These are phyloP conservation scores for Megastigmus dorsalis DNA, from an alignment of 2,888 invertebrate genomes.

Conservation along the genomic window DNA sequence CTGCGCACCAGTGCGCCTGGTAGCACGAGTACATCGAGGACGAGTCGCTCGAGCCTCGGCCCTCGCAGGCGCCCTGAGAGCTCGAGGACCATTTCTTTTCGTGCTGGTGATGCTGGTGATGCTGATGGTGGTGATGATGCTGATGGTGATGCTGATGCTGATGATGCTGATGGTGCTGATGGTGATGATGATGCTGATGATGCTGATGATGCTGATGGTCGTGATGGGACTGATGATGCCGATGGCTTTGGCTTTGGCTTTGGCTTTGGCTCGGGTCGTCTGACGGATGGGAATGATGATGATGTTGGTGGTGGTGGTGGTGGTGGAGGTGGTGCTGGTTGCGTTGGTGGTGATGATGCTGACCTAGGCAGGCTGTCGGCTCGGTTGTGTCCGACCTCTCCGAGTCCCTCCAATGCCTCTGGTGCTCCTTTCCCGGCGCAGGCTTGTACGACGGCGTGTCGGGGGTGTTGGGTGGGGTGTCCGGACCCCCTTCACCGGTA, in stretches of 20 bases:
- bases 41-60: conserved; percentile 64
- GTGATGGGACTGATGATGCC: conserved; percentile 74
- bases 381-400: conserved; percentile 61
- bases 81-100: conserved; percentile 64
- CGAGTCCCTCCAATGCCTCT: conserved; percentile 69
- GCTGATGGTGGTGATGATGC: conserved; percentile 75
- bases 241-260: no score
- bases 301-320: conserved; percentile 72
- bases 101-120: conserved; percentile 74
- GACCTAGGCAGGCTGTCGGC: conserved; percentile 69
- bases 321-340: conserved; percentile 71
- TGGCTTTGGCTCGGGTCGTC: no score
- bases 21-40: conserved; percentile 72
- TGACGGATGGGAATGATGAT: conserved; percentile 64
- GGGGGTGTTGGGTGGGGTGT: conserved; percentile 73
- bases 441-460: conserved; percentile 71
- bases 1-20: conserved; percentile 72
- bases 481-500: conserved; percentile 70
- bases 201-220: conserved; percentile 11
- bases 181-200: conserved; percentile 62
- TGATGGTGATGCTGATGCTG: conserved; percentile 67
- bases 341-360: conserved; percentile 73
- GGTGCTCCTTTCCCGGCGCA: conserved; percentile 61
- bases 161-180: conserved; percentile 53
- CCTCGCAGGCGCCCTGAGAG: conserved; percentile 65